These are phyloP conservation scores for Pinctada fucata DNA, from an alignment of 2,888 invertebrate species.

Conservation along the genomic window DNA sequence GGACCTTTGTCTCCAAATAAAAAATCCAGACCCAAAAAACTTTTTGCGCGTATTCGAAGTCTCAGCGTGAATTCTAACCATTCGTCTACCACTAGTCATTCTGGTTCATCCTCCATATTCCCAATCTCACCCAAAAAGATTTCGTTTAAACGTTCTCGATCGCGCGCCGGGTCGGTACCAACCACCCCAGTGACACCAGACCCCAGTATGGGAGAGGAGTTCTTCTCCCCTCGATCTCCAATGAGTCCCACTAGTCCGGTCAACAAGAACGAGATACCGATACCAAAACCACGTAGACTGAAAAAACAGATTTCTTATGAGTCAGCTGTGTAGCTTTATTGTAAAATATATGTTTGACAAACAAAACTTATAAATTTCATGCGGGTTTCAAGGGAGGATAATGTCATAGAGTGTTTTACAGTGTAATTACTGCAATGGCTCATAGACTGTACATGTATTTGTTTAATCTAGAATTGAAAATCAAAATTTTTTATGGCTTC, in stretches of 20 bases:
- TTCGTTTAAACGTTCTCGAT: slow-evolving; percentile 53
- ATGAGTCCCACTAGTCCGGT: slow-evolving; percentile 42
- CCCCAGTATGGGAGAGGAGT: slow-evolving; percentile 17
- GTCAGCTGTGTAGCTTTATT: slow-evolving; percentile 73
- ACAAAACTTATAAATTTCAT: too few relatives aligned
- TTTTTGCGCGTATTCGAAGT: slow-evolving; percentile 65
- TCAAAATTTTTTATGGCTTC: too few relatives aligned
- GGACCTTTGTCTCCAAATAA: slow-evolving; percentile 73
- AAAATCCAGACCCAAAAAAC: slow-evolving; percentile 64
- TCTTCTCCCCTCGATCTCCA: slow-evolving; percentile 41
- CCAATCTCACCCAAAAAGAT: slow-evolving; percentile 48
- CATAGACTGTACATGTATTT: too few relatives aligned
- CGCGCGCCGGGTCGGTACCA: slow-evolving; percentile 41
- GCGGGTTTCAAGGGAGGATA: too few relatives aligned
- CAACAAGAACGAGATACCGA: slow-evolving; percentile 30
- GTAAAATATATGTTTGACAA: too few relatives aligned
- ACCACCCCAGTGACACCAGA: slow-evolving; percentile 44
- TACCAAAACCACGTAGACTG: slow-evolving; percentile 43
- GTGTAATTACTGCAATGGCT: too few relatives aligned
- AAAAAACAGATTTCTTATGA: slow-evolving; percentile 50
- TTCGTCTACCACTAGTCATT: slow-evolving; percentile 48
- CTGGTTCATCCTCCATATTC: slow-evolving; percentile 31
- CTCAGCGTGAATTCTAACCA: slow-evolving; percentile 51
- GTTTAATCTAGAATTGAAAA: too few relatives aligned
- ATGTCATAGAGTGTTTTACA: too few relatives aligned